Base-by-base conservation (phyloP, 2,888 invertebrate species). In the Trachelus stipa region DNA sequence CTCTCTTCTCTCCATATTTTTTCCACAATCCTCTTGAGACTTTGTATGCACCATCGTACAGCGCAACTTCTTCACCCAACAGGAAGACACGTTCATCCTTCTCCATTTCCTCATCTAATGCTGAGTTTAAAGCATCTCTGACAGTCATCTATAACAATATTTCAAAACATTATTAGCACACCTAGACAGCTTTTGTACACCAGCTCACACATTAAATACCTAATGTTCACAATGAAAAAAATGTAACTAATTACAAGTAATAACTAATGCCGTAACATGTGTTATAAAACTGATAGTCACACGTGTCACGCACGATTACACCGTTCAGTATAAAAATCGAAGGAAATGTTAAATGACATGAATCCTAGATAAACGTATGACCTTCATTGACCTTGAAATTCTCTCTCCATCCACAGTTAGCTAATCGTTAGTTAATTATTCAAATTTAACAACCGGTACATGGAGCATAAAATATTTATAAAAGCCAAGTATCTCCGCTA, bases 11-110 rank as follows among this genome's bases (percentile, higher is more conserved):
- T 0, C 99, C 99, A 91, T 98, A 99, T 90, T 99, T 99, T 91
- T 98, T 98, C 98, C 98, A 99, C 23, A 99, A 93, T 4, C 99
- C 99, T 92, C 94, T 93, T 80, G 95, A 96, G 37, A 99, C 97
- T 96, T 99, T 97, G 91, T 99, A 99, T 75, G 99, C 98, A 82
- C 99, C 99, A 90, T 99, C 99, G 89, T 99, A 99, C 92, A 97
- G 95, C n/a, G 99, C 99, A 1, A 99, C 99, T 93, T 99, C 99
- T 92, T 99, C 99, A 69, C 99, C 99, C 82, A 99, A 88, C 71
- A 98, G 90, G 91, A 98, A 98, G 0, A 98, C 98, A 80, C 94
- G 94, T 56, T 98, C 98, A 91, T 99, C 99, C 80, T 96, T 94
- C 87, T 96, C 95, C 95, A 99, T 96, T 93, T 99, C 99, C 90